These are phyloP conservation scores for Orthosia incerta DNA, from an alignment of 2,888 invertebrate genomes.

Conservation along the genomic window DNA sequence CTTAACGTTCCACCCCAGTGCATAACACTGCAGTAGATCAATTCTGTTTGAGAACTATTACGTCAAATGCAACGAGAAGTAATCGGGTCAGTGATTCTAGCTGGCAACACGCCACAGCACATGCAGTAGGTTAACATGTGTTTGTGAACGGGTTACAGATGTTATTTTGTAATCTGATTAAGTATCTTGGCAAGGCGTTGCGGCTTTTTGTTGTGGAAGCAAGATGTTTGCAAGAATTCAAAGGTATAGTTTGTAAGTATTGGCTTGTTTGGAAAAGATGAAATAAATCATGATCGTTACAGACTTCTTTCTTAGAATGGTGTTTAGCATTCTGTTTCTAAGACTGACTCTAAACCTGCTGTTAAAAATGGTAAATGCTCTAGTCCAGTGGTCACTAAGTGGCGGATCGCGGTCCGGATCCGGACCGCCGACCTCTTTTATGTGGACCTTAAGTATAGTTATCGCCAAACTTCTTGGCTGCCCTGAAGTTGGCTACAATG, in stretches of 20 bases:
- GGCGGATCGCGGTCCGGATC: too few species aligned
- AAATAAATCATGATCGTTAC: background rate
- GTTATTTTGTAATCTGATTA: slow-evolving; percentile 21
- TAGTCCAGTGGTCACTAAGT: too few species aligned
- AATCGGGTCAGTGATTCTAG: slow-evolving; percentile 74
- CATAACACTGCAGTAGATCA: slow-evolving; percentile 54
- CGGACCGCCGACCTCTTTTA: too few species aligned
- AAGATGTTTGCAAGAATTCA: background rate
- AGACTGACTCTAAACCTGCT: too few species aligned
- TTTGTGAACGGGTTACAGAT: slow-evolving; percentile 40
- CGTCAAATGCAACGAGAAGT: slow-evolving; percentile 66
- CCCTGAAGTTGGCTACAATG: too few species aligned
- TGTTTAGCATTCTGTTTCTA: background rate
- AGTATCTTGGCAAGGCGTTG: slow-evolving; percentile 32
- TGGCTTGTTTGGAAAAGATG: background rate
- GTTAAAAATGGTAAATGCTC: too few species aligned
- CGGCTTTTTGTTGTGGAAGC: slow-evolving; percentile 1
- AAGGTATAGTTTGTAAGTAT: background rate
- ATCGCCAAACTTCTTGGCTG: too few species aligned
- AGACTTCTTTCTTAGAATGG: background rate
- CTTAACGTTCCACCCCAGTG: slow-evolving; percentile 6
- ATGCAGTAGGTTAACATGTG: slow-evolving; percentile 61
- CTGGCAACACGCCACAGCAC: slow-evolving; percentile 74
- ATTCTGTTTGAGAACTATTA: slow-evolving; percentile 67
- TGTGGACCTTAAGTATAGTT: too few species aligned